phyloP scores from a whole-genome alignment of 2,797 vertebrate genomes.

The Squalus acanthias region DNA sequence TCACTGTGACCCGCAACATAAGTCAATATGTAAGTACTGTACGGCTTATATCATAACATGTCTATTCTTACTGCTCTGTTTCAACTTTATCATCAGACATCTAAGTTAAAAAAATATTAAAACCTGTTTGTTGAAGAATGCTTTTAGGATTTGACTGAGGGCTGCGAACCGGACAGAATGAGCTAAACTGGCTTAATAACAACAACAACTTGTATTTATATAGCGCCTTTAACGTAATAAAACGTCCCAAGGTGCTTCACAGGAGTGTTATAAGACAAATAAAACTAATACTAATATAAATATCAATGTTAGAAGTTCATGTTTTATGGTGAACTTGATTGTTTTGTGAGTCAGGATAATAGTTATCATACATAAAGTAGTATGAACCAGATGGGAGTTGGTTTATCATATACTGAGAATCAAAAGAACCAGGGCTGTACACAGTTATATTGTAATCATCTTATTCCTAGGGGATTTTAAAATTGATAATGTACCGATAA shows the following conservation, averaged over 20 bases:
- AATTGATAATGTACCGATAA: not conserved
- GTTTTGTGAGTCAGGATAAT: not conserved
- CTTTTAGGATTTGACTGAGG: not conserved
- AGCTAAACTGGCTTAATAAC: not conserved
- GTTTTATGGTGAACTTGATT: not conserved
- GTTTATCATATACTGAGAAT: not conserved
- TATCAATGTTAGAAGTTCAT: not conserved
- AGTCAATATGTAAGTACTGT: not conserved
- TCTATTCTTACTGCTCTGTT: not conserved
- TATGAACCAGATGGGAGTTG: no score
- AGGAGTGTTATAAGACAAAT: no score
- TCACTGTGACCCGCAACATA: conserved; percentile 15
- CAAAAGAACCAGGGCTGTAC: not conserved
- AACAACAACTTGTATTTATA: no score
- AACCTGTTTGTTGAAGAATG: not conserved
- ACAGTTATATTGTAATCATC: not conserved
- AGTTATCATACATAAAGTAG: not conserved
- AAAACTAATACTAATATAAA: not conserved
- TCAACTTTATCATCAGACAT: not conserved
- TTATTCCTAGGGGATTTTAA: not conserved
- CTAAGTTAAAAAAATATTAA: not conserved
- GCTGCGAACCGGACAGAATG: not conserved
- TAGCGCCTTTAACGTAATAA: no score
- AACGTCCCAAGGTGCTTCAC: no score
- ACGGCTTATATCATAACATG: conserved; percentile 27